Evolutionary conservation across 1,140 invertebrate species (phyloP), one percentile per base, ranked within the genome.

Genomic region (Apis laboriosa): DNA sequence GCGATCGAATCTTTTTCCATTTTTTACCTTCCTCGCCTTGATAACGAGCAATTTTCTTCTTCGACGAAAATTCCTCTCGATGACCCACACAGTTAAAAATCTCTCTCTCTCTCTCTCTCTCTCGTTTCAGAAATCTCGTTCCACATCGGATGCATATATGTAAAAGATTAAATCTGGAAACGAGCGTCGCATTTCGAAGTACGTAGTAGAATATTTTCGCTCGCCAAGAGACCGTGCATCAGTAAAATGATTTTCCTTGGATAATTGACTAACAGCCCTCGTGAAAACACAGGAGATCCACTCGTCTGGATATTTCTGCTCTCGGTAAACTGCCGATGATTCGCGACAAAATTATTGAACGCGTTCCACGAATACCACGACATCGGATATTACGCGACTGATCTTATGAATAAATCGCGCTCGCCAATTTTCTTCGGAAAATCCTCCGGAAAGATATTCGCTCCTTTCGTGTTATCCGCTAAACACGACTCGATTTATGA

Each of bases 301-400:
- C 19, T 49, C 53, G 49, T 58, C 63, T 56, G 76, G 53, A 8
- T 78, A 78, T 78, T 78, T 78, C 4, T 5, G 55, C 5, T 28
- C 55, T 5, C 2, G 53, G 9, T 78, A 78, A 78, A 53, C 55
- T 78, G 8, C 15, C 76, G 64, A 77, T 49, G 63, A 58, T 58
- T 55, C 53, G 11, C 51, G 21, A 21, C 13, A 21, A 68, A 78
- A 78, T 58, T 68, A 78, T 78, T 68, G 13, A 78, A 58, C 53
- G 1, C 51, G 53, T 28, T 78, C 77, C 34, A 12, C 53, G 43
- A 78, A 70, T 78, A 78, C 13, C 73, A 7, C 15, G 58, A 28
- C 43, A 15, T 49, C 60, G 73, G 43, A 13, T 3, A 28, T 43
- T 56, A 12, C 28, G 66, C 76, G 55, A 78, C 64, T 60, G 51